phyloP scores from a whole-genome alignment of 1,140 invertebrate genomes.

The Vanessa tameamea region DNA sequence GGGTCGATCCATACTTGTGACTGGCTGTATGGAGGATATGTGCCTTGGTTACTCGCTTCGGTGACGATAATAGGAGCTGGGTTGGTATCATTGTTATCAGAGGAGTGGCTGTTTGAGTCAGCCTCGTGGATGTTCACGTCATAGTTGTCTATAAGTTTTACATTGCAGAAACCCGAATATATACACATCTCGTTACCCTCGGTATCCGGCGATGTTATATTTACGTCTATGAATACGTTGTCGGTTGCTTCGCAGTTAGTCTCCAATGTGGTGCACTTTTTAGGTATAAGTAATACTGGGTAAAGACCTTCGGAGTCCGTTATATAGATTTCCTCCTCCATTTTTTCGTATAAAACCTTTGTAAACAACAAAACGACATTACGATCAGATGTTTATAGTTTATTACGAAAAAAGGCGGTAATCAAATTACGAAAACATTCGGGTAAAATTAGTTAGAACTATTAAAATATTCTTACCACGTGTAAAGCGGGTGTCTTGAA shows the following conservation, averaged over 20 bases:
- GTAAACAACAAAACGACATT: slow-evolving; percentile 42
- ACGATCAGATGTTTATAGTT: slow-evolving; percentile 32
- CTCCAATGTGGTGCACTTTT: slow-evolving; percentile 57
- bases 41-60: slow-evolving; percentile 42
- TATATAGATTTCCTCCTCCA: slow-evolving; percentile 44
- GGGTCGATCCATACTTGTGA: slow-evolving; percentile 72
- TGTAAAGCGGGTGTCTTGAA: slow-evolving; percentile 44
- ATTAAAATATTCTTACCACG: slow-evolving; percentile 62
- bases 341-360: slow-evolving; percentile 43
- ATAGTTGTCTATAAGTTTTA: slow-evolving; percentile 61
- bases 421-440: slow-evolving; percentile 48
- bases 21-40: slow-evolving; percentile 49
- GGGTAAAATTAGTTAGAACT: slow-evolving; percentile 39
- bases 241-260: slow-evolving; percentile 55
- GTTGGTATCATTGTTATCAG: slow-evolving; percentile 33
- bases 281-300: slow-evolving; percentile 63
- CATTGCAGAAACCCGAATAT: slow-evolving; percentile 64
- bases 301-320: slow-evolving; percentile 43
- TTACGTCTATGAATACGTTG: slow-evolving; percentile 61
- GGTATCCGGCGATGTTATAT: slow-evolving; percentile 58
- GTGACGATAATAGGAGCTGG: slow-evolving; percentile 35
- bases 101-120: slow-evolving; percentile 18
- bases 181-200: slow-evolving; percentile 60
- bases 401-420: slow-evolving; percentile 51
- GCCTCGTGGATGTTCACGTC: slow-evolving; percentile 45